phyloP scores from a whole-genome alignment of 2,888 invertebrate genomes.

The Timandra comae region DNA sequence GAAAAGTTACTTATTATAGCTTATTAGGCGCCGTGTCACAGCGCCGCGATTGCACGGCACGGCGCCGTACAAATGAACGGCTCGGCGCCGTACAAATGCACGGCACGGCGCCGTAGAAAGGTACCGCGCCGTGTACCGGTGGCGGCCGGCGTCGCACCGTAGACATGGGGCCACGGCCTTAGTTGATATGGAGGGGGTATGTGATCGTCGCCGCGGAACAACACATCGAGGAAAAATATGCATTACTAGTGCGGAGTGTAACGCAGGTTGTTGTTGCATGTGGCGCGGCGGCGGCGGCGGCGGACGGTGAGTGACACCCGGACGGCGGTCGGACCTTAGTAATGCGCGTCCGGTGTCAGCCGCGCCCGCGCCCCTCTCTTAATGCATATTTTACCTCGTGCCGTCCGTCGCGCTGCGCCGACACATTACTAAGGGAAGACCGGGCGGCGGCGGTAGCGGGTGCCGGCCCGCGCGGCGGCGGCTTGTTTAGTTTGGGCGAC shows the following conservation, averaged over 20 bases:
- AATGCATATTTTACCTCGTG: conserved; percentile 75
- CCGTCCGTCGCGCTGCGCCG: conserved; percentile 50
- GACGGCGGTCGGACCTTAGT: conserved; percentile 69
- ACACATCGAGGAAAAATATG: conserved; percentile 10
- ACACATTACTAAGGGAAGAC: conserved; percentile 74
- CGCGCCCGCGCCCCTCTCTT: conserved; percentile 32
- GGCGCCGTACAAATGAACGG: no score
- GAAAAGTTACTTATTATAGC: no score
- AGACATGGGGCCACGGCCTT: no score
- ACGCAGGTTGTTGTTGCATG: conserved; percentile 63
- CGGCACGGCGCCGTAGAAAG: no score
- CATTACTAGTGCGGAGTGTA: conserved; percentile 26
- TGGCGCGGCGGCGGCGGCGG: conserved; percentile 38
- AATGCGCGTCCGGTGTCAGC: conserved; percentile 33
- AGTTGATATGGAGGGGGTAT: no score
- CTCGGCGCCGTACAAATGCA: no score
- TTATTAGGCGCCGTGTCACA: no score
- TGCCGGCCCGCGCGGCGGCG: conserved; percentile 1
- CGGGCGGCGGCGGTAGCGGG: conserved; percentile 17
- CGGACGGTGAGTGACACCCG: conserved; percentile 56
- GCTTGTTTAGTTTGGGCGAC: conserved; percentile 1
- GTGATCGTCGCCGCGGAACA: no score
- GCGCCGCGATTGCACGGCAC: no score
- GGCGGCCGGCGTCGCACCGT: no score
- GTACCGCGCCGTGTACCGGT: no score